phyloP scores from a whole-genome alignment of 2,797 vertebrate species.

The Thripadectes ignobilis region DNA sequence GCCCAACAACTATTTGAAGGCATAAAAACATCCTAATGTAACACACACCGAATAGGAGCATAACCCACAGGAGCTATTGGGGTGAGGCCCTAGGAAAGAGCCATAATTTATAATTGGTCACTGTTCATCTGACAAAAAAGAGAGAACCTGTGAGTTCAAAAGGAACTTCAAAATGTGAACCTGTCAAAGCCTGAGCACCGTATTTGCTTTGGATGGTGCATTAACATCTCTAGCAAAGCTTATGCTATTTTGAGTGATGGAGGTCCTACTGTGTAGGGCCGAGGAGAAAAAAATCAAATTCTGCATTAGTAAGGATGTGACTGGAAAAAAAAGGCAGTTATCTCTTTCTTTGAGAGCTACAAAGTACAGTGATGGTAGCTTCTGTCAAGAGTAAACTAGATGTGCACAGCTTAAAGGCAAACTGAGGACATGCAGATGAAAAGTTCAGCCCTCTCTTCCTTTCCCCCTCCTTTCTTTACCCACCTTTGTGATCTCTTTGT shows the following conservation, averaged over 20 bases:
- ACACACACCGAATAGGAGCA: neutral
- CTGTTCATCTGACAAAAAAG: conserved; percentile 8
- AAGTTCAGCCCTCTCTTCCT: conserved; percentile 40
- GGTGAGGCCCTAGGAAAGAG: neutral
- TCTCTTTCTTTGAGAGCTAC: conserved; percentile 51
- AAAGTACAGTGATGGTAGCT: conserved; percentile 32
- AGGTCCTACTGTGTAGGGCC: conserved; percentile 17
- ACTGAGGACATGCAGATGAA: conserved; percentile 54
- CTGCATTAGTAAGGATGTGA: conserved; percentile 42
- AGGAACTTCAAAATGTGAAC: conserved; percentile 52
- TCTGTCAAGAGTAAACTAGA: conserved; percentile 60
- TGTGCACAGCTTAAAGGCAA: conserved; percentile 57
- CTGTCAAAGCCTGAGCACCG: conserved; percentile 3
- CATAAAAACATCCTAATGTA: neutral
- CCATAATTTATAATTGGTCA: conserved; percentile 36
- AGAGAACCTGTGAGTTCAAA: conserved; percentile 34
- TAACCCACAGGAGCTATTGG: neutral
- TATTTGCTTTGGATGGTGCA: conserved; percentile 24
- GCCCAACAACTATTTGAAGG: neutral
- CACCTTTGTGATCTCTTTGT: conserved; percentile 34
- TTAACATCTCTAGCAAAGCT: conserved; percentile 21
- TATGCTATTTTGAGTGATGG: conserved; percentile 19
- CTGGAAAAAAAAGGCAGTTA: conserved; percentile 61
- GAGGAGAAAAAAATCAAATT: neutral
- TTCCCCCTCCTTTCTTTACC: conserved; percentile 6